Conservation (phyloP, 2,797 vertebrate species). For the Phataginus tetradactyla region DNA sequence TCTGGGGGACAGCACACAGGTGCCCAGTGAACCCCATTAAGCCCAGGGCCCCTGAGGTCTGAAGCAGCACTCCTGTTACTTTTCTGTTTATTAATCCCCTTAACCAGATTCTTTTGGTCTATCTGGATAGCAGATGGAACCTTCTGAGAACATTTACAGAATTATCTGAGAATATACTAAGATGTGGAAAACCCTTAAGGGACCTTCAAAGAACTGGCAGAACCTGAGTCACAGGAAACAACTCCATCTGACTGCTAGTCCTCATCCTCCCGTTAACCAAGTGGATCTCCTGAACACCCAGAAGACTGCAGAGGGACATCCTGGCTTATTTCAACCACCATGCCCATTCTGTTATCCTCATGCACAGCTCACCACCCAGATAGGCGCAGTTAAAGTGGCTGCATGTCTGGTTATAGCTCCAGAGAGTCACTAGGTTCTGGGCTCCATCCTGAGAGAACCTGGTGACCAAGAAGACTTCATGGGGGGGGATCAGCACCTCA, state of each 20-base stretch:
- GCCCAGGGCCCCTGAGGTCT: not conserved
- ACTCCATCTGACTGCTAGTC: not conserved
- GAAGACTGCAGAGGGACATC: not conserved
- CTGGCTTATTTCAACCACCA: not conserved
- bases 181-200: not conserved
- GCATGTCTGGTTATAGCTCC: conserved; percentile 78
- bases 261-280: not conserved
- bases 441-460: conserved; percentile 60
- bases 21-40: not conserved
- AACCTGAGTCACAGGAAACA: not conserved
- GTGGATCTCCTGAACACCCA: not conserved
- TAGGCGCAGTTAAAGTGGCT: conserved; percentile 84
- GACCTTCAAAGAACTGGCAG: not conserved
- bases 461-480: conserved; percentile 78
- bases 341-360: not conserved
- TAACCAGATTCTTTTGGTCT: not conserved
- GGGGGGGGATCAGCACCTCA: conserved; percentile 81
- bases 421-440: conserved; percentile 66
- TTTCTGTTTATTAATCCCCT: not conserved
- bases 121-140: not conserved
- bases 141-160: not conserved
- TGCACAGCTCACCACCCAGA: conserved; percentile 78
- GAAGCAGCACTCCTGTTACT: not conserved
- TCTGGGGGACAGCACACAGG: not conserved
- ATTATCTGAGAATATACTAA: conserved; percentile 1